These are phyloP conservation scores for Cardinalis cardinalis DNA, from an alignment of 2,113 vertebrate genomes.

Conservation along the genomic window DNA sequence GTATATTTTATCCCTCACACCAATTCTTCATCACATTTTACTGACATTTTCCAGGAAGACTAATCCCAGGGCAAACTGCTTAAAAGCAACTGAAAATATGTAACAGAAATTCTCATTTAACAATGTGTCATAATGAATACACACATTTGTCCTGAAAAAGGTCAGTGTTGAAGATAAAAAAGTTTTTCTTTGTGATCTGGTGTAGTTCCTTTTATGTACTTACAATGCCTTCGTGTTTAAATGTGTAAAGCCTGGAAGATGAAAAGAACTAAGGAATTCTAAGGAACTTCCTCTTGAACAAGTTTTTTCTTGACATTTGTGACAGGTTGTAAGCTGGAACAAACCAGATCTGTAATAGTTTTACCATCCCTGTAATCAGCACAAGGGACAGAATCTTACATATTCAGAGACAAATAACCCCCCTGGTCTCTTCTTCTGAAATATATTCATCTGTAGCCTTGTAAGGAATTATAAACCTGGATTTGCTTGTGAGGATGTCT, in stretches of 20 bases:
- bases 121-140: not conserved
- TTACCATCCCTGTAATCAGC: not conserved
- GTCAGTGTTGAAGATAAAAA: not conserved
- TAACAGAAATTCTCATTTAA: not conserved
- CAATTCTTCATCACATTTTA: not conserved
- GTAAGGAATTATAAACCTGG: not conserved
- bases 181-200: not conserved
- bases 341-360: not conserved
- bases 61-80: not conserved
- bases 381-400: not conserved
- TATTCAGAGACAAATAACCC: fast-evolving
- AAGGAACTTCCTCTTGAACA: not conserved
- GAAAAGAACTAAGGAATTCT: not conserved
- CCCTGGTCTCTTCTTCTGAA: not conserved
- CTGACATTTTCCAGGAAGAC: not conserved
- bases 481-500: not conserved
- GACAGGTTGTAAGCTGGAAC: not conserved
- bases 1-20: not conserved
- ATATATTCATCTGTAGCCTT: not conserved
- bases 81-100: not conserved
- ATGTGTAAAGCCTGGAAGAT: not conserved
- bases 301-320: not conserved
- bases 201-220: not conserved
- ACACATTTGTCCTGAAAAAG: not conserved
- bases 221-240: not conserved